Base-by-base conservation (phyloP, 2,113 vertebrate species). In the Pelusios castaneus region DNA sequence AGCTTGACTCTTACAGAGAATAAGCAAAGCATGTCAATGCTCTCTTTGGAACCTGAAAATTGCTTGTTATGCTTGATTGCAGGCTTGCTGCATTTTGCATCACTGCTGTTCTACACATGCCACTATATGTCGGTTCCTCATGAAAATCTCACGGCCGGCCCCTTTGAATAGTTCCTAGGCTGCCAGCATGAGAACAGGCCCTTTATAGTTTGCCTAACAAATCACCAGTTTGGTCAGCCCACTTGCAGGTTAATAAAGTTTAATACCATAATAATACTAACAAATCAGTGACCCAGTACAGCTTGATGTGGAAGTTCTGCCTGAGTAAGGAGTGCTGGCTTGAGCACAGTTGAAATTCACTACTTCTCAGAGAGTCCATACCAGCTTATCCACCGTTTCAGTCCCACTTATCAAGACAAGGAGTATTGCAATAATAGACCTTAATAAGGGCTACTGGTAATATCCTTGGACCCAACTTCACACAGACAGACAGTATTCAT, bases 161-260 rank as follows among this genome's bases (percentile, higher is more conserved):
- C 95, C 92, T 98, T 97, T 98, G 97, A 98, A 98, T 97, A 98
- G 96, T 91, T 73, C 51, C 73, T 89, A 92, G 96, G 95, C 92
- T 94, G 90, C 91, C 92, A 96, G 94, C 92, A 97, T 96, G 92
- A 90, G 93, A 95, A 95, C 95, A 88, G 95, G 51, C 83, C 85
- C 89, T 91, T 92, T 92, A 67, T 94, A 2, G 92, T 98, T 98
- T 98, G 96, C 96, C 84, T 97, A 93, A 96, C 96, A 98, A 97
- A 98, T 97, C 80, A 93, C 63, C 89, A n/a, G 25, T 94, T 96
- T 97, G 92, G 90, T 90, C 93, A 97, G 83, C 94, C 94, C 94
- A 77, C 22, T 51, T 95, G 80, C 88, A 95, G 80, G 88, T 94
- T 92, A 4, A 2, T 80, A 29, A 56, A 24, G 89, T 84, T 89